Evolutionary conservation across 2,888 invertebrate genomes (phyloP).

Genomic region (Hedychridium roseum): DNA sequence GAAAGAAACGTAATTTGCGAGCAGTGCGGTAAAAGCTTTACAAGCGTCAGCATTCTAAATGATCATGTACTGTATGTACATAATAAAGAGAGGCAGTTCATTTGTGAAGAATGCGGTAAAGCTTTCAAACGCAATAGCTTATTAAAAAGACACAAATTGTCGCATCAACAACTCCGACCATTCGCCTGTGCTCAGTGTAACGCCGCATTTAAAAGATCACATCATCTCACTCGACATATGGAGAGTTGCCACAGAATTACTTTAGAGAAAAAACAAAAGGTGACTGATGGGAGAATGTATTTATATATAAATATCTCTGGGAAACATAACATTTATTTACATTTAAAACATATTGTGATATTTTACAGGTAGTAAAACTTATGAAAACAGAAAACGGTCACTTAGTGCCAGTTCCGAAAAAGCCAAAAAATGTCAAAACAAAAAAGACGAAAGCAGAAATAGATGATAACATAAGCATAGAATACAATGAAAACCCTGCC

Average conservation of each 20-base stretch:
- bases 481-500: constrained; percentile 10
- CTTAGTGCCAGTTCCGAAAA: constrained; percentile 49
- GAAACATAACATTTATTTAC: not conserved
- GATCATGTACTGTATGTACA: constrained; percentile 59
- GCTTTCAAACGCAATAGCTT: constrained; percentile 59
- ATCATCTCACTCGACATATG: constrained; percentile 57
- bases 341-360: not conserved
- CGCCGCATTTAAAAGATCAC: constrained; percentile 56
- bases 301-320: not conserved
- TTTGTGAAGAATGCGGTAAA: constrained; percentile 57
- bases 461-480: constrained; percentile 2
- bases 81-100: constrained; percentile 52
- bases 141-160: constrained; percentile 53
- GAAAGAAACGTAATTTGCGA: constrained; percentile 55
- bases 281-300: constrained; percentile 21
- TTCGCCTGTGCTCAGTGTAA: constrained; percentile 54
- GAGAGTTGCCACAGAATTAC: constrained; percentile 53
- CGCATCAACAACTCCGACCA: constrained; percentile 57
- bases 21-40: constrained; percentile 58
- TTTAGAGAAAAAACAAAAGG: constrained; percentile 47
- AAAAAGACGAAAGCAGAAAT: constrained; percentile 21
- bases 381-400: constrained; percentile 51
- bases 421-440: constrained; percentile 31
- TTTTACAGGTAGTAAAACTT: constrained; percentile 45
- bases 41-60: constrained; percentile 54